A percentile compares a stretch with the other conserved stretches of the same genome.
Conservation (phyloP, 2,797 vertebrate genomes). For the Periophthalmus magnuspinnatus region DNA sequence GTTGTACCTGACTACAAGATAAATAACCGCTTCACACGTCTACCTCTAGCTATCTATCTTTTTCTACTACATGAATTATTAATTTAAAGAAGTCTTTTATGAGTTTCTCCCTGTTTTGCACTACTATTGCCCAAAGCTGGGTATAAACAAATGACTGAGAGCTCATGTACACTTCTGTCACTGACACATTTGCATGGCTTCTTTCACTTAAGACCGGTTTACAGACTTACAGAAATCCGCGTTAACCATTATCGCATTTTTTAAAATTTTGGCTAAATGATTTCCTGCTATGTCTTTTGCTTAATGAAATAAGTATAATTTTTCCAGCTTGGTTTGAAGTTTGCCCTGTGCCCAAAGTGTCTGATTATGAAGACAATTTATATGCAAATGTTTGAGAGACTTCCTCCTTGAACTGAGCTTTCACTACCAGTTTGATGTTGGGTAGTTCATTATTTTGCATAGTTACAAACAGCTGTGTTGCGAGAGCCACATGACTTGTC, state of each 20-base stretch:
- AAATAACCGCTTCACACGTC: neutral
- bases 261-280: neutral
- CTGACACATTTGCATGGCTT: neutral
- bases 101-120: neutral
- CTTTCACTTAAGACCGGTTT: neutral
- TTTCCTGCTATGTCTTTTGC: neutral
- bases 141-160: conserved; percentile 2
- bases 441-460: conserved; percentile 11
- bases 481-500: conserved; percentile 31
- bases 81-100: neutral
- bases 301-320: neutral
- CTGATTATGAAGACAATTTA: neutral
- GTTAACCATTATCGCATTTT: neutral
- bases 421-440: neutral
- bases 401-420: neutral
- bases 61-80: conserved; percentile 4
- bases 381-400: neutral
- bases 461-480: conserved; percentile 42
- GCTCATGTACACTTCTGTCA: conserved; percentile 5
- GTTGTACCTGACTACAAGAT: neutral
- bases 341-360: neutral
- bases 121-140: neutral
- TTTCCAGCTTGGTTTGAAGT: neutral
- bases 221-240: neutral
- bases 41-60: neutral